Evolutionary conservation across 2,113 vertebrate genomes (phyloP), one percentile per base, ranked within the genome.

Genomic region (Centropristis striata): DNA sequence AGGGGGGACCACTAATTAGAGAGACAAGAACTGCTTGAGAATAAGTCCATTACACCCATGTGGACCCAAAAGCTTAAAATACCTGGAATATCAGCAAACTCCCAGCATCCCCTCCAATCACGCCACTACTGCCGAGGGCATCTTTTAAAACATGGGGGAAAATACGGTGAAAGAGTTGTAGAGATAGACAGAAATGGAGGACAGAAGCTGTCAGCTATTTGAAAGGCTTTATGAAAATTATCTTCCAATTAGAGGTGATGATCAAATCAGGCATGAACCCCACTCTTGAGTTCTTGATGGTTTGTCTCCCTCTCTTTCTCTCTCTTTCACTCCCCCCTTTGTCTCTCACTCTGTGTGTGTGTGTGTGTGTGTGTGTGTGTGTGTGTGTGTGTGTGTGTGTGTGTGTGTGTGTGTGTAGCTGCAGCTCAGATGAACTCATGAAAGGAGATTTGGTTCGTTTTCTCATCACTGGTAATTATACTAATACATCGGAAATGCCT

Each of bases 391-490:
- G 61, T 27, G 58, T 65, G 46, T 37, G 60, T 41, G 36, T 59
- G 53, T 23, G 61, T 18, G 28, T 16, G 18, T 50, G 42, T 28
- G 41, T 50, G 8, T 96, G 96, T 95, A 94, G 93, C 94, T 3
- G 90, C 27, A 95, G 95, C 94, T 96, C 95, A 95, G 95, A 97
- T 96, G 95, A 97, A 96, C 95, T 97, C 94, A 90, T 93, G 95
- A 97, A 96, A 97, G 95, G 94, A 97, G 96, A 98, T 98, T 96
- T 96, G 96, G 95, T 96, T 96, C 95, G 94, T 97, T 97, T 97
- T 96, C 96, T 97, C 96, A 96, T 97, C 96, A 96, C 95, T 95
- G 96, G 93, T 97, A 98, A 98, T 98, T 98, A 96, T 95, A 97
- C 96, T 96, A 96, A 97, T 96, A 96, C 94, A 95, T 95, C 25